Percentiles rank a stretch among this genome's conserved stretches.
Conservation (phyloP, 37 sponge, comb jelly and placozoan species). For the Eunapius fragilis region DNA sequence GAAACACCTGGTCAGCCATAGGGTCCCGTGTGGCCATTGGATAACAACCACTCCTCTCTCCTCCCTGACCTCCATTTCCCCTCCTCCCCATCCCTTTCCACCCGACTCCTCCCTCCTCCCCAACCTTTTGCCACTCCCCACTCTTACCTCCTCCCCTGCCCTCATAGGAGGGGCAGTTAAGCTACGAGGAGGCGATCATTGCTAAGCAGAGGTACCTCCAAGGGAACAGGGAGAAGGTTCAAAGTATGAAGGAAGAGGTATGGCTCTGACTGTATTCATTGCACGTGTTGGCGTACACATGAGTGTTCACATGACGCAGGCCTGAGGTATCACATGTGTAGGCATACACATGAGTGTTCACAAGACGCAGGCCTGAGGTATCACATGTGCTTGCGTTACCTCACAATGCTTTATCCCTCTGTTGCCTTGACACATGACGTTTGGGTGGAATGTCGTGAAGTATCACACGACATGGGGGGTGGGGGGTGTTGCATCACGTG, state of each 20-base stretch:
- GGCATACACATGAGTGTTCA: no score
- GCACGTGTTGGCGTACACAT: not conserved
- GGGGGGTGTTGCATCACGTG: no score
- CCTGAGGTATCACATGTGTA: not conserved
- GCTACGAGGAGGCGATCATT: slow-evolving; percentile 96
- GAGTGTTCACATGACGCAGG: not conserved
- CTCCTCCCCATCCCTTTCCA: not conserved
- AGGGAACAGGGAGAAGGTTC: slow-evolving; percentile 62
- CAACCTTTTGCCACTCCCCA: not conserved
- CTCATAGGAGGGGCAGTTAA: slow-evolving; percentile 85
- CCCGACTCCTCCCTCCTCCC: not conserved
- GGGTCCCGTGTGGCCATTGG: no score
- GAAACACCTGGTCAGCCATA: slow-evolving; percentile 69
- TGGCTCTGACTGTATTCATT: not conserved
- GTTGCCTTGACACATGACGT: no score
- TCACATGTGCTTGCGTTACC: no score
- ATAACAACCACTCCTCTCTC: no score
- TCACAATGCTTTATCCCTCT: no score
- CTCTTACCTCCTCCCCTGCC: not conserved
- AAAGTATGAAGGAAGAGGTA: slow-evolving; percentile 84
- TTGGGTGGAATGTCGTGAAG: no score
- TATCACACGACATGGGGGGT: no score
- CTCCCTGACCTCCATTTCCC: no score
- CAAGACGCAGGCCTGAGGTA: no score
- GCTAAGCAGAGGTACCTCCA: slow-evolving; percentile 74